phyloP scores from a whole-genome alignment of 2,113 vertebrate genomes.

The Tyto alba region DNA sequence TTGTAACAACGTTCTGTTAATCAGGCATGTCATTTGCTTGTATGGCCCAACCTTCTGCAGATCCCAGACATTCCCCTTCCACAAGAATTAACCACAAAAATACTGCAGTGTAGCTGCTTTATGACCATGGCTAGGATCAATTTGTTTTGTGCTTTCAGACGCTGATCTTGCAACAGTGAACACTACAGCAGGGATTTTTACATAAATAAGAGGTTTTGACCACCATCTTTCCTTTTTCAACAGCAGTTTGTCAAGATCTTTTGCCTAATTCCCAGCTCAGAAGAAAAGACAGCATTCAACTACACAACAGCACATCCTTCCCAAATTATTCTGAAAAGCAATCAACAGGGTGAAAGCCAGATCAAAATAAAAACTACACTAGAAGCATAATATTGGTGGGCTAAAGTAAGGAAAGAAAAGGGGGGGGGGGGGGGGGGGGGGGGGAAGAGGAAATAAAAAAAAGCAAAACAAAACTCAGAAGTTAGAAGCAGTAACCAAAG shows the following conservation, averaged over 20 bases:
- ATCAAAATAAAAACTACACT: neutral
- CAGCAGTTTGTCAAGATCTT: neutral
- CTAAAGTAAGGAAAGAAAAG: neutral
- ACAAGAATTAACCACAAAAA: conserved; percentile 25
- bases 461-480: neutral
- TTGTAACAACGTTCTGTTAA: neutral
- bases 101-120: neutral
- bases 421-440: too few relatives aligned
- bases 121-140: neutral
- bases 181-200: neutral
- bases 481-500: neutral
- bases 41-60: conserved; percentile 19
- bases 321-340: neutral
- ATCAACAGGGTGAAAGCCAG: neutral
- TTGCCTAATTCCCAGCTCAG: neutral
- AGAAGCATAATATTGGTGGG: neutral
- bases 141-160: neutral
- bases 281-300: neutral
- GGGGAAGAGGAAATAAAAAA: neutral
- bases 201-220: neutral
- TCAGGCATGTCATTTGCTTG: conserved; percentile 28
- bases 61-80: neutral
- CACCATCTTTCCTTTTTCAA: neutral
- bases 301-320: neutral
- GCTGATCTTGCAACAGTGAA: neutral